Conservation (phyloP, 2,888 invertebrate species). For the Drepanosiphum platanoidis region DNA sequence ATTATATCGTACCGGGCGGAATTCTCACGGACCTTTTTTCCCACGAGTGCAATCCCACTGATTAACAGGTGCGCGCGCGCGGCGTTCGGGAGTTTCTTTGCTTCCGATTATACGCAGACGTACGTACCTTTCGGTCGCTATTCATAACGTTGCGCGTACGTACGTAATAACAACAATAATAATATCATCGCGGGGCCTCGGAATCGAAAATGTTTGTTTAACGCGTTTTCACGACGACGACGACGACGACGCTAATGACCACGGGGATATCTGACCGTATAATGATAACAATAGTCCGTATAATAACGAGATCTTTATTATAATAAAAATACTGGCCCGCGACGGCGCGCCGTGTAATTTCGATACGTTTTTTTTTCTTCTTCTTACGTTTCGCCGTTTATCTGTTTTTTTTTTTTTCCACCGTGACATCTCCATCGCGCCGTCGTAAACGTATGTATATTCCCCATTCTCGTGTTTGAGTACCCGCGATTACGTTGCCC, state of each 20-base stretch:
- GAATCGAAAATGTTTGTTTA: neutral
- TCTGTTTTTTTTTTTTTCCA: neutral
- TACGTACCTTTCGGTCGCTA: slow-evolving; percentile 46
- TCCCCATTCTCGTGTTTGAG: slow-evolving; percentile 1
- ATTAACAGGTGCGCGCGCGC: slow-evolving; percentile 61
- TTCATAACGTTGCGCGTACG: slow-evolving; percentile 29
- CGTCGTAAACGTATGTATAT: neutral
- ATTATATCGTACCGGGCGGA: slow-evolving; percentile 54
- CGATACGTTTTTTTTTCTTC: too few species aligned
- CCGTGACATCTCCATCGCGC: slow-evolving; percentile 36
- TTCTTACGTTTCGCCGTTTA: too few species aligned
- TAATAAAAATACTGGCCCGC: too few species aligned
- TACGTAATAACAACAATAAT: too few species aligned
- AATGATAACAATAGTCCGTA: too few species aligned
- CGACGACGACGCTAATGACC: too few species aligned
- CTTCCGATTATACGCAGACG: slow-evolving; percentile 46
- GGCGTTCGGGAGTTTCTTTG: slow-evolving; percentile 61
- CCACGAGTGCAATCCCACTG: slow-evolving; percentile 62
- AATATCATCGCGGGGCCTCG: neutral
- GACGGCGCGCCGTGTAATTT: slow-evolving; percentile 30
- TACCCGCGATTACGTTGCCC: neutral
- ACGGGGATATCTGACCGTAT: neutral
- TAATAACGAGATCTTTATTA: neutral
- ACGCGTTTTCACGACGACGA: too few species aligned
- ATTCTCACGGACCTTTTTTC: slow-evolving; percentile 62